Evolutionary conservation across 2,888 invertebrate species (phyloP).

Genomic region (Polia nebulosa): DNA sequence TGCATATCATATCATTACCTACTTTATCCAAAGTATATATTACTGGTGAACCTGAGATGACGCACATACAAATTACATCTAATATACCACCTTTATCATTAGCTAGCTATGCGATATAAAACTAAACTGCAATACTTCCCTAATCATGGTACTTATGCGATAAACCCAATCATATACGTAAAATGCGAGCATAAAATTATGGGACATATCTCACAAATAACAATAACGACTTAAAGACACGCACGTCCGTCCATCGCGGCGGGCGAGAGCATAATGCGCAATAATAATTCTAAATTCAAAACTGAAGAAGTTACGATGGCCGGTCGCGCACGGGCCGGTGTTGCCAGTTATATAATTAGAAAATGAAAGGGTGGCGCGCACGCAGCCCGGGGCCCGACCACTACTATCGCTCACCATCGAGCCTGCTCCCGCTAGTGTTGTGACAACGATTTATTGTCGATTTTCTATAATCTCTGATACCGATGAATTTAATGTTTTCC

Average conservation of each 20-base stretch:
- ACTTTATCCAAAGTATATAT: conserved; percentile 40
- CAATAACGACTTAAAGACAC: conserved; percentile 77
- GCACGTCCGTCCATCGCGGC: conserved; percentile 75
- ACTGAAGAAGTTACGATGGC: conserved; percentile 82
- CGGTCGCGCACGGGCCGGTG: conserved; percentile 89
- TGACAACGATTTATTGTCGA: conserved; percentile 65
- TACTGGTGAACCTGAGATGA: conserved; percentile 15
- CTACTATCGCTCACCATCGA: conserved; percentile 89
- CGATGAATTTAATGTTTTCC: conserved; percentile 57
- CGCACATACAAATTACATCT: conserved; percentile 42
- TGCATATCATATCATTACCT: conserved; percentile 30
- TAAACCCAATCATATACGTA: conserved; percentile 55
- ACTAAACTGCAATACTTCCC: conserved; percentile 41
- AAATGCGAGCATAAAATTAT: conserved; percentile 62
- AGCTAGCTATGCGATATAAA: conserved; percentile 54
- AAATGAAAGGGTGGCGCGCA: conserved; percentile 90
- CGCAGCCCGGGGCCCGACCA: conserved; percentile 87
- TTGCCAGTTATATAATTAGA: conserved; percentile 90
- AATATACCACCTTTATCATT: conserved; percentile 48
- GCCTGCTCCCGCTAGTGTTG: conserved; percentile 77
- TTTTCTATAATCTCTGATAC: conserved; percentile 53
- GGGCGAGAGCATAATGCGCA: conserved; percentile 78
- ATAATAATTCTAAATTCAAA: conserved; percentile 85
- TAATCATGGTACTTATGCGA: conserved; percentile 56
- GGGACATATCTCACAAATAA: conserved; percentile 70